Evolutionary conservation across 2,888 invertebrate species (phyloP).

Genomic region (Hoplodrina blanda): DNA sequence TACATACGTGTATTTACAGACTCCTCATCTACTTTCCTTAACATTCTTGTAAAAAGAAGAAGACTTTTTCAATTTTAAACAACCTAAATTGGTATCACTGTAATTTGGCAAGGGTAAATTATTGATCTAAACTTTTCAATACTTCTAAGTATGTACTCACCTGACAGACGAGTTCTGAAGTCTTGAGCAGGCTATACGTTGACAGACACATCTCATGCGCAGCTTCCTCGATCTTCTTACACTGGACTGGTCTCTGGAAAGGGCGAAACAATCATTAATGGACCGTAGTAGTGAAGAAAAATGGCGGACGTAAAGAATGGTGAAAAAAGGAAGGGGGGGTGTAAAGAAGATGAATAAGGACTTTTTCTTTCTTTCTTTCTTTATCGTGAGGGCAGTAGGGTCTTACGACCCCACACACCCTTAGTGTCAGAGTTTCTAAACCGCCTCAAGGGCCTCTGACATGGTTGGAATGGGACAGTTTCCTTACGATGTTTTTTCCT

Average conservation of each 20-base stretch:
- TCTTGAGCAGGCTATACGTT: slow-evolving; percentile 76
- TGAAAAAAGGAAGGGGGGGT: background rate
- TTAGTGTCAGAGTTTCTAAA: too few species aligned
- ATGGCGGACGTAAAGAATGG: background rate
- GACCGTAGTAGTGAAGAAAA: background rate
- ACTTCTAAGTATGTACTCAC: slow-evolving; percentile 59
- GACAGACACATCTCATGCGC: slow-evolving; percentile 75
- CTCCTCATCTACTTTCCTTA: background rate
- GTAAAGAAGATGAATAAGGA: background rate
- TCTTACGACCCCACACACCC: too few species aligned
- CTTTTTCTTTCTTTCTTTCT: too few species aligned
- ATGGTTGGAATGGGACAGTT: too few species aligned
- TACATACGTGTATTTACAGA: background rate
- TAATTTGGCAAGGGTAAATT: too few species aligned
- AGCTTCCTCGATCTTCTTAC: slow-evolving; percentile 76
- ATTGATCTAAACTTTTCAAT: too few species aligned
- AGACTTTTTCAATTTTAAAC: too few species aligned
- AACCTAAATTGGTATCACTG: too few species aligned
- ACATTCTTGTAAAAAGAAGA: too few species aligned
- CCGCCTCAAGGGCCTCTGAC: too few species aligned
- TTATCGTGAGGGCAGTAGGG: too few species aligned
- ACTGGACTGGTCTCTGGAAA: slow-evolving; percentile 72
- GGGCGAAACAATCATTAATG: background rate
- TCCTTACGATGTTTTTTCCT: too few species aligned
- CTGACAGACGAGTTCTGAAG: slow-evolving; percentile 72